Percentiles rank a stretch among this genome's conserved stretches.
Evolutionary conservation across 2,113 vertebrate genomes (phyloP).

Genomic region (Colossoma macropomum): DNA sequence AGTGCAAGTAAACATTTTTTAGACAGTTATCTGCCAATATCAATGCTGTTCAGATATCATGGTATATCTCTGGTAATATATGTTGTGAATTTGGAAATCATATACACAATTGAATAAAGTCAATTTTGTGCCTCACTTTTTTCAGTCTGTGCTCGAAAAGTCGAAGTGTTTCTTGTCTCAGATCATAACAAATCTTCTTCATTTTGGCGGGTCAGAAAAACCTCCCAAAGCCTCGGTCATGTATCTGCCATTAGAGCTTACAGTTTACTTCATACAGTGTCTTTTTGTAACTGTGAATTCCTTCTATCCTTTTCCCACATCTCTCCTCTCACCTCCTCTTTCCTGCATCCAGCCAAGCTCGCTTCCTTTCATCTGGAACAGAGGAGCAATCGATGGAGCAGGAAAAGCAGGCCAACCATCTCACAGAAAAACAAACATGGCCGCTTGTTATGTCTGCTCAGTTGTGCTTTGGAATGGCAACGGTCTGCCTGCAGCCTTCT

Average conservation of each 20-base stretch:
- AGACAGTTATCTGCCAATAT: no score
- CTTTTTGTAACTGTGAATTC: neutral
- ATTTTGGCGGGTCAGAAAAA: neutral
- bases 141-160: neutral
- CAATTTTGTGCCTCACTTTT: neutral
- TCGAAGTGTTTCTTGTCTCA: neutral
- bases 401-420: constrained; percentile 38
- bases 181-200: neutral
- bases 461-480: constrained; percentile 26
- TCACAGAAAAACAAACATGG: constrained; percentile 45
- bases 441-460: constrained; percentile 50
- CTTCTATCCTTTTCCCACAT: neutral
- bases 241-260: neutral
- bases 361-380: constrained; percentile 22
- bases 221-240: neutral
- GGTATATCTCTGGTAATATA: no score
- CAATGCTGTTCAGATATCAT: no score
- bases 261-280: neutral
- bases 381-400: constrained; percentile 39
- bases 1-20: no score
- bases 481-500: constrained; percentile 5
- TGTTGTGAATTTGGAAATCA: no score
- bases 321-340: constrained; percentile 34
- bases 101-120: no score
- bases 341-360: neutral